Evolutionary conservation across 2,113 vertebrate genomes (phyloP).

Genomic region (Merops nubicus): DNA sequence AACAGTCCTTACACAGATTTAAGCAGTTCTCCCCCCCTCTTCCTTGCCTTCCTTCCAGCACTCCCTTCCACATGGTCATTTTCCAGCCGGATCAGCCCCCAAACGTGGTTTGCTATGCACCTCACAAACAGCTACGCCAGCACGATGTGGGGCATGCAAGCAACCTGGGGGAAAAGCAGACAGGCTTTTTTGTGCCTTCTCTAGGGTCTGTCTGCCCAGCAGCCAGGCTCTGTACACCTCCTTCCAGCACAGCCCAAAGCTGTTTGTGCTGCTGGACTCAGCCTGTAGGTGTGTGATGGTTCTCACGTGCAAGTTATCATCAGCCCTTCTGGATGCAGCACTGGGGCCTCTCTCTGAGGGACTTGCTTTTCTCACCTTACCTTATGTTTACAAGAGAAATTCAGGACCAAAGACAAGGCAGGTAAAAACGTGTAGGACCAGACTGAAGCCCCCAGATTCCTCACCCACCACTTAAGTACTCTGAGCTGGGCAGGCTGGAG

Average conservation of each 20-base stretch:
- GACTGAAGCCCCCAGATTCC: not conserved
- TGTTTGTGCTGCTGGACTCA: rapidly evolving
- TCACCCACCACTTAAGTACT: not conserved
- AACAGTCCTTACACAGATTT: not conserved
- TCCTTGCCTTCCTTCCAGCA: not conserved
- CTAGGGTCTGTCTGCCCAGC: rapidly evolving
- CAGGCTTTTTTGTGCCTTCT: not conserved
- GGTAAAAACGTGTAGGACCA: not conserved
- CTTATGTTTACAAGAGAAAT: not conserved
- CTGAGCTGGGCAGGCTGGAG: not conserved
- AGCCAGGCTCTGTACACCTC: not conserved
- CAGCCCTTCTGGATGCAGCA: not conserved
- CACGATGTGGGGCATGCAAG: not conserved
- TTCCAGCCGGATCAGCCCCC: not conserved
- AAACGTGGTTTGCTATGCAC: not conserved
- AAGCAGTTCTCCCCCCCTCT: not conserved
- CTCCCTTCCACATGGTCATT: not conserved
- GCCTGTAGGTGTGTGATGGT: not conserved
- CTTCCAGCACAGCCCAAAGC: not conserved
- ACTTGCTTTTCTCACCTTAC: not conserved
- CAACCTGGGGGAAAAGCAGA: not conserved
- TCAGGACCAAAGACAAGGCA: not conserved
- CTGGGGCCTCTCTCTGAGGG: not conserved
- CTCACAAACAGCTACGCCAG: not conserved
- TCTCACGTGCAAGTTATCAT: not conserved